Evolutionary conservation across 2,888 invertebrate genomes (phyloP), one percentile per base, ranked within the genome.

Genomic region (Brenthis daphne): DNA sequence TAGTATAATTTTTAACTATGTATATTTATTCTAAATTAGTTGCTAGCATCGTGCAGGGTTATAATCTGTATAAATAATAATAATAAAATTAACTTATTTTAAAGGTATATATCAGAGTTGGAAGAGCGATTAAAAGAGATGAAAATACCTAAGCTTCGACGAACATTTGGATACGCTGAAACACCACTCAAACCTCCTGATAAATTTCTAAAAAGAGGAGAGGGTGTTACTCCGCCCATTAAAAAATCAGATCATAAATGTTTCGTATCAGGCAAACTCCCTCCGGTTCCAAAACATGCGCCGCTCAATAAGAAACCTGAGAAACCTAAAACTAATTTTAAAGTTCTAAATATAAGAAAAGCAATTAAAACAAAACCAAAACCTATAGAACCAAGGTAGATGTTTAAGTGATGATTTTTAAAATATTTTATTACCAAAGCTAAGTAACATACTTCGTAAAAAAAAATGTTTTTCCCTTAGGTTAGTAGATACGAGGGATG

Each of bases 121-220:
- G 84, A 92, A 66, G 85, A 89, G 67, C 89, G 94, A 65, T 80
- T 93, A 43, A 90, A 86, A 76, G 87, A 88, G 71, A 80, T 82
- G 48, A 93, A 92, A 78, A 88, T 77, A 69, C 87, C 86, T 2
- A 89, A 93, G 73, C 80, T 88, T 1, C 93, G 93, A 76, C 94
- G 93, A 57, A 95, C 95, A 0, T 95, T 96, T 93, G 96, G 96
- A 0, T 94, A 94, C 76, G 94, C 96, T 0, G 94, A 95, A 76
- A 93, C 94, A 8, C 94, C 94, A 0, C 75, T 94, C 0, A 92
- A 93, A 63, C 85, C 94, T 20, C 95, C 96, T 0, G 88, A 93
- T 2, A 82, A 94, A 5, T 96, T 92, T 79, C 82, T 96, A 37
- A 95, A 94, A 77, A 96, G 95, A 79, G 93, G 94, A 20, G 85